Conservation (phyloP, 2,113 vertebrate genomes). For the Sylvietta virens region DNA sequence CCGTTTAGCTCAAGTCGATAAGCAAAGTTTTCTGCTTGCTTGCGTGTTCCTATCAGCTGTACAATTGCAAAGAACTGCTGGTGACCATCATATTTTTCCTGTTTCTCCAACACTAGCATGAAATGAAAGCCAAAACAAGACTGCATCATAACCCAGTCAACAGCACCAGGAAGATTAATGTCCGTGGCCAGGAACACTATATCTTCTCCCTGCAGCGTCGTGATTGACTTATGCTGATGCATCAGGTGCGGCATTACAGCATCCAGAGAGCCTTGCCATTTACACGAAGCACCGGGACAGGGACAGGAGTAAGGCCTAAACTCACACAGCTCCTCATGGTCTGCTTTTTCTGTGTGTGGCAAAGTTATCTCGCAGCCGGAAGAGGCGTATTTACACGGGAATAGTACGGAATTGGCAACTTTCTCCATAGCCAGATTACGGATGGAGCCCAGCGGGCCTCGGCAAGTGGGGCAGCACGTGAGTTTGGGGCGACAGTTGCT, state of each 20-base stretch:
- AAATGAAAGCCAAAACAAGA: slow-evolving; percentile 99
- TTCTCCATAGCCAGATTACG: slow-evolving; percentile 99
- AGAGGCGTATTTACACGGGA: slow-evolving; percentile 97
- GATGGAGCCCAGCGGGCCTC: slow-evolving; percentile 95
- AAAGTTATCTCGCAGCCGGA: slow-evolving; percentile 97
- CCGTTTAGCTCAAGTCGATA: slow-evolving; percentile 97
- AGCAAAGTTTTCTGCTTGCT: slow-evolving; percentile 98
- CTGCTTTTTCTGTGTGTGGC: slow-evolving; percentile 97
- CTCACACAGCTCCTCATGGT: slow-evolving; percentile 98
- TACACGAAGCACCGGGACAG: slow-evolving; percentile 95
- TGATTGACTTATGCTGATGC: slow-evolving; percentile 99
- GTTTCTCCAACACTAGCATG: slow-evolving; percentile 98
- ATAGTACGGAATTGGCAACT: slow-evolving; percentile 98
- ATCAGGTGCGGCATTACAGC: slow-evolving; percentile 98
- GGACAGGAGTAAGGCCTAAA: slow-evolving; percentile 98
- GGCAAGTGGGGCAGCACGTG: slow-evolving; percentile 96
- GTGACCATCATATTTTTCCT: slow-evolving; percentile 98
- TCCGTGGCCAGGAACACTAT: slow-evolving; percentile 98
- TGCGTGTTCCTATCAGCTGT: slow-evolving; percentile 97
- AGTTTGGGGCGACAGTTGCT: slow-evolving; percentile 99
- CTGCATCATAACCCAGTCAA: slow-evolving; percentile 99
- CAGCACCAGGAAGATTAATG: slow-evolving; percentile 97
- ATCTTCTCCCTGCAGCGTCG: slow-evolving; percentile 98
- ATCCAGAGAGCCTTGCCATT: slow-evolving; percentile 98
- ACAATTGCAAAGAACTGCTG: slow-evolving; percentile 99